phyloP scores from a whole-genome alignment of 2,888 invertebrate species.

The Cantharis lateralis region DNA sequence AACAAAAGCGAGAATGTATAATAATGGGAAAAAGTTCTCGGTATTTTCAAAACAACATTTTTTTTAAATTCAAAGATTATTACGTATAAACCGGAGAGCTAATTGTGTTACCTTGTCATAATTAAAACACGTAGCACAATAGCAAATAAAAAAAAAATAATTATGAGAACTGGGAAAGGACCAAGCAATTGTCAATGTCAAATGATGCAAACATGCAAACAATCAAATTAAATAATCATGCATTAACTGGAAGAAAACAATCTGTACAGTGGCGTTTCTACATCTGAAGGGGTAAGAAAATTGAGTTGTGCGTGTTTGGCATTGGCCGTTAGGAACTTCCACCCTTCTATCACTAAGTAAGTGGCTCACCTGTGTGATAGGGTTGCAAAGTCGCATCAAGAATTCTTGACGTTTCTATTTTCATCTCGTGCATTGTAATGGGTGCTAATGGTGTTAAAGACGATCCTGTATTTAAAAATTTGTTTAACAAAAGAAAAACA shows the following conservation, averaged over 20 bases:
- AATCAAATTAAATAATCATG: conserved; percentile 15
- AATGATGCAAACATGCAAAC: conserved; percentile 48
- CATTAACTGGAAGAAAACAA: conserved; percentile 6
- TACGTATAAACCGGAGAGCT: neutral
- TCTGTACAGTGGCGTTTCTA: conserved; percentile 46
- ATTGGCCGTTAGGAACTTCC: neutral
- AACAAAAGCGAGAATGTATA: neutral
- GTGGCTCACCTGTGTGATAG: conserved; percentile 69
- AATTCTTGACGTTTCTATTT: conserved; percentile 64
- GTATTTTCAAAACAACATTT: neutral
- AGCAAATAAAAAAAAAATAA: neutral
- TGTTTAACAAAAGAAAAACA: neutral
- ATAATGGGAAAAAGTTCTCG: neutral
- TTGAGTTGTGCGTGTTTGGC: neutral
- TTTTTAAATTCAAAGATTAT: neutral
- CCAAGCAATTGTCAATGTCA: conserved; percentile 47
- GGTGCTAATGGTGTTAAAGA: conserved; percentile 74
- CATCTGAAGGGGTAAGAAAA: neutral
- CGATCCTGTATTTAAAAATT: conserved; percentile 56
- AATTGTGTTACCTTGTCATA: conserved; percentile 1
- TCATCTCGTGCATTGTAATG: conserved; percentile 77
- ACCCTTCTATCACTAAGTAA: neutral
- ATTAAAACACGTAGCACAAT: neutral
- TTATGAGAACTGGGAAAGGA: conserved; percentile 1
- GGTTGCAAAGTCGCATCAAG: conserved; percentile 71